Evolutionary conservation across 2,888 invertebrate species (phyloP).

Genomic region (Morpho deidamia): DNA sequence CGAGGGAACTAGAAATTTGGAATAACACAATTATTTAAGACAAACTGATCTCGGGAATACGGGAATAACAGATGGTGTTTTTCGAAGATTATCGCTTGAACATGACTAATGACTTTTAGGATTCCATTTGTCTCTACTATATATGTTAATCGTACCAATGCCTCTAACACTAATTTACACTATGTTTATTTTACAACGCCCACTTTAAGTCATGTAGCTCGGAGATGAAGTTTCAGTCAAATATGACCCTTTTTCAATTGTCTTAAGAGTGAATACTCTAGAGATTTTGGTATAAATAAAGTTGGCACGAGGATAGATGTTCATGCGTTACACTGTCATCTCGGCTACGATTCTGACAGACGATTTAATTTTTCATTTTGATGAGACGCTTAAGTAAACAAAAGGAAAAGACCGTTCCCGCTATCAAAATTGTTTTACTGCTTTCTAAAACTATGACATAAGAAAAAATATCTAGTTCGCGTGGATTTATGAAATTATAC

Average conservation of each 20-base stretch:
- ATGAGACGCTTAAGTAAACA: constrained; percentile 55
- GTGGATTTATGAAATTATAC: no score
- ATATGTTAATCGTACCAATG: constrained; percentile 69
- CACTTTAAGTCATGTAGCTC: constrained; percentile 29
- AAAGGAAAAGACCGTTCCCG: constrained; percentile 44
- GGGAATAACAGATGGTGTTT: constrained; percentile 63
- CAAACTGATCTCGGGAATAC: constrained; percentile 35
- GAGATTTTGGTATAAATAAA: constrained; percentile 1
- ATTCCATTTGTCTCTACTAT: constrained; percentile 45
- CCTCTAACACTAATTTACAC: constrained; percentile 66
- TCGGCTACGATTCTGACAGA: constrained; percentile 48
- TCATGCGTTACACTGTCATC: constrained; percentile 62
- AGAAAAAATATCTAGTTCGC: no score
- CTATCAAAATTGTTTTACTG: constrained; percentile 34
- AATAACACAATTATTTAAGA: constrained; percentile 23
- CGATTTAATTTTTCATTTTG: constrained; percentile 69
- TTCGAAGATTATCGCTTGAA: constrained; percentile 67
- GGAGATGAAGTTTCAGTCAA: neutral
- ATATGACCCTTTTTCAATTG: constrained; percentile 16
- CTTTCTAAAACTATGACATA: neutral
- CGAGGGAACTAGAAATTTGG: constrained; percentile 19
- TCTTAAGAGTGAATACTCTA: neutral
- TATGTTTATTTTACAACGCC: constrained; percentile 60
- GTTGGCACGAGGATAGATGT: constrained; percentile 39
- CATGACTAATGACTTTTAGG: constrained; percentile 68